Evolutionary conservation across 2,797 vertebrate genomes (phyloP).

Genomic region (Sebastes matsubarae): DNA sequence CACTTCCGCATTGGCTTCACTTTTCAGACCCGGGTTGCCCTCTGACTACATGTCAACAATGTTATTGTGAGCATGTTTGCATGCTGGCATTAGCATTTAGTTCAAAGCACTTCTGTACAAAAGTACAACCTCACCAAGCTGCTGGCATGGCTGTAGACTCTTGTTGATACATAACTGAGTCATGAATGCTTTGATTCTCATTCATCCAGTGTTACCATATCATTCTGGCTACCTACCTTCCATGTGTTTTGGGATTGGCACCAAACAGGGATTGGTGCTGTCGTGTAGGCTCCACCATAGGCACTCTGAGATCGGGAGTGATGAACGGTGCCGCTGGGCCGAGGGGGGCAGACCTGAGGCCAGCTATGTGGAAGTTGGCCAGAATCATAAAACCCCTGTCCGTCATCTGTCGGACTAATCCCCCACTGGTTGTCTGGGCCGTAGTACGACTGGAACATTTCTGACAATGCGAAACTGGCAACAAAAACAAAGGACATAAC

Average conservation of each 20-base stretch:
- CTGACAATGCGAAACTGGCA: slow-evolving; percentile 38
- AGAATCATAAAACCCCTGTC: slow-evolving; percentile 65
- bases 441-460: slow-evolving; percentile 80
- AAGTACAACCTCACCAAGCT: background rate
- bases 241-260: slow-evolving; percentile 55
- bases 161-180: background rate
- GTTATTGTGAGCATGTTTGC: background rate
- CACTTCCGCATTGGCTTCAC: no score
- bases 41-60: background rate
- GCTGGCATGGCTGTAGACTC: background rate
- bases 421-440: slow-evolving; percentile 72
- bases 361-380: slow-evolving; percentile 63
- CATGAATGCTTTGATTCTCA: background rate
- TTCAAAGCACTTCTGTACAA: background rate
- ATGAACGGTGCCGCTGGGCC: slow-evolving; percentile 17
- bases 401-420: slow-evolving; percentile 69
- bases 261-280: slow-evolving; percentile 62
- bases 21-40: no score
- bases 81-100: background rate
- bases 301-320: slow-evolving; percentile 30
- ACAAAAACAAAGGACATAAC: slow-evolving; percentile 24
- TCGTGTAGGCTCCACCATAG: slow-evolving; percentile 60
- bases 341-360: slow-evolving; percentile 46
- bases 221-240: slow-evolving; percentile 75
- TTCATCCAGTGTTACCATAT: background rate